Percentiles rank a stretch among this genome's conserved stretches.
These are phyloP conservation scores for Amblyopsis rosae DNA, from an alignment of 2,113 vertebrate genomes.

Conservation along the genomic window DNA sequence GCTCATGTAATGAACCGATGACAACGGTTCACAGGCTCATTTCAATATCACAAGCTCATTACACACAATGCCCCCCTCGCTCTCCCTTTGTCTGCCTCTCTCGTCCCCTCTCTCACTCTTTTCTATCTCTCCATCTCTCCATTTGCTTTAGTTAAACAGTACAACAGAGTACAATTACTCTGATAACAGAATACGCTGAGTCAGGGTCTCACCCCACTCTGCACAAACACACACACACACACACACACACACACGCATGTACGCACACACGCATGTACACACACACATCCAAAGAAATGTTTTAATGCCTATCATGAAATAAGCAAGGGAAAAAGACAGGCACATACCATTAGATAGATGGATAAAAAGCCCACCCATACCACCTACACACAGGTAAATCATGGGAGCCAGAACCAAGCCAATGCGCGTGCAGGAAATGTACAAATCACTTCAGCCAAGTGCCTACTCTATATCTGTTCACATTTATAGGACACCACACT, in stretches of 20 bases:
- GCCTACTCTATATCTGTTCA: no score
- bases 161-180: constrained; percentile 31
- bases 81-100: background rate
- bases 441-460: no score
- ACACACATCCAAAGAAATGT: constrained; percentile 5
- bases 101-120: background rate
- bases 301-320: background rate
- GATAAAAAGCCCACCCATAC: background rate
- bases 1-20: constrained; percentile 30
- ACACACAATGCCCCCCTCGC: constrained; percentile 6
- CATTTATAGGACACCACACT: no score
- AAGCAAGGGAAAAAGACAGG: background rate
- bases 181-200: constrained; percentile 30
- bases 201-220: constrained; percentile 13
- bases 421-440: no score
- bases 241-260: constrained; percentile 11
- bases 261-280: constrained; percentile 18
- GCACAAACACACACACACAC: constrained; percentile 17
- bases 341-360: background rate
- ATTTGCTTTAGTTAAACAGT: constrained; percentile 30
- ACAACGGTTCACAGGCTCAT: constrained; percentile 22
- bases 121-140: background rate
- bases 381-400: background rate
- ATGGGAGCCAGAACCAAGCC: no score
- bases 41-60: constrained; percentile 38